Percentiles rank a stretch among this genome's conserved stretches.
phyloP scores from a whole-genome alignment of 2,888 invertebrate species.

The Phrixothrix hirtus region DNA sequence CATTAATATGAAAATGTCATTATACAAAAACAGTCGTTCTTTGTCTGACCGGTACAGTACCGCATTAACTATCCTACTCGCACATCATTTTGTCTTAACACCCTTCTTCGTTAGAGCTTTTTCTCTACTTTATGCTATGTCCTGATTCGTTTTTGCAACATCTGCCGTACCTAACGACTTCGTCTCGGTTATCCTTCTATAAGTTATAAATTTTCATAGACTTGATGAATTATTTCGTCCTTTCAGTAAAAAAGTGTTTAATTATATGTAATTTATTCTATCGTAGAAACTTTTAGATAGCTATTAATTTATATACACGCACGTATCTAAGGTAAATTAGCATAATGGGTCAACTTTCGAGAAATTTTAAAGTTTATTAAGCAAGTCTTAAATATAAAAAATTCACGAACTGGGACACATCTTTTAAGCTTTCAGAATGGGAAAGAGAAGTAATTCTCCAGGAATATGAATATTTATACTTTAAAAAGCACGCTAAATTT shows the following conservation, averaged over 20 bases:
- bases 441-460: constrained; percentile 36
- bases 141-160: constrained; percentile 29
- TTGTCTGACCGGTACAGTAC: constrained; percentile 37
- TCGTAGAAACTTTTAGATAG: too few species aligned
- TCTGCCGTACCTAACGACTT: constrained; percentile 27
- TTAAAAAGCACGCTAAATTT: constrained; percentile 46
- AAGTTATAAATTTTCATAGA: constrained; percentile 9
- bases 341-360: too few species aligned
- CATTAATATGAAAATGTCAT: constrained; percentile 49
- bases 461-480: constrained; percentile 49
- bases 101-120: constrained; percentile 41
- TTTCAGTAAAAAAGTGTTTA: too few species aligned
- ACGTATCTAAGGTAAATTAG: too few species aligned
- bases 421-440: constrained; percentile 24
- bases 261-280: too few species aligned
- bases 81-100: constrained; percentile 41
- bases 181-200: constrained; percentile 14
- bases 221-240: background rate
- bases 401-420: constrained; percentile 35
- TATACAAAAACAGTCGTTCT: constrained; percentile 44
- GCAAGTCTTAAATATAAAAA: too few species aligned
- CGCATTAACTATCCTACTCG: constrained; percentile 33
- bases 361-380: too few species aligned
- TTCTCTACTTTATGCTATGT: constrained; percentile 35
- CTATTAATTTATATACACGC: too few species aligned